Percentiles rank a stretch among this genome's conserved stretches.
phyloP scores from a whole-genome alignment of 2,113 vertebrate genomes.

The Dasypus novemcinctus region DNA sequence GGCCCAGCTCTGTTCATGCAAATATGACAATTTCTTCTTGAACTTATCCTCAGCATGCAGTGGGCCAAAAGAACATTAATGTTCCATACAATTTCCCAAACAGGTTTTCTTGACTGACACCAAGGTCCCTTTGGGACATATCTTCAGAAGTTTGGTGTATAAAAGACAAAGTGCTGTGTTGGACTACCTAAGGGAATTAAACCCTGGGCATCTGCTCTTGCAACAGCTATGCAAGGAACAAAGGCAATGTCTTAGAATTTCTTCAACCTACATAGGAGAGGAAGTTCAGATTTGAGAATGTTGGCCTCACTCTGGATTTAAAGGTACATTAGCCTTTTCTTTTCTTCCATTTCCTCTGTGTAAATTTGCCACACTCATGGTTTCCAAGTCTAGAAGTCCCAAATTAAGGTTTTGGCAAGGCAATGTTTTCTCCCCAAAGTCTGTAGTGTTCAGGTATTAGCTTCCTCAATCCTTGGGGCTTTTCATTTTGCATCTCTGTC shows the following conservation, averaged over 20 bases:
- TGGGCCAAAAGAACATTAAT: neutral
- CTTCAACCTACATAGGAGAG: neutral
- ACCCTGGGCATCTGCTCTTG: neutral
- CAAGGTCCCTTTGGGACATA: neutral
- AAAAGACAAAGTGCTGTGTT: neutral
- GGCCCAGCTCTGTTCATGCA: neutral
- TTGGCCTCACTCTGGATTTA: neutral
- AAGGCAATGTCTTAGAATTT: neutral
- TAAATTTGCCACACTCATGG: neutral
- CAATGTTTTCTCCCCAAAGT: no score
- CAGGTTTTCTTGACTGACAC: neutral
- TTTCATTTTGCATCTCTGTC: no score
- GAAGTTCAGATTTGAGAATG: neutral
- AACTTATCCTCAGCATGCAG: neutral
- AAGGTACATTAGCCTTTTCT: neutral
- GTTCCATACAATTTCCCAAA: neutral
- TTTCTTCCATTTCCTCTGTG: neutral
- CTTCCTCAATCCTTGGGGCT: no score
- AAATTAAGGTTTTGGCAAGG: no score
- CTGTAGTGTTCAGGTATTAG: no score
- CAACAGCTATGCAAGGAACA: neutral
- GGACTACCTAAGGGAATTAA: neutral
- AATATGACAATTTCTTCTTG: conserved; percentile 15
- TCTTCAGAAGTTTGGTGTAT: neutral
- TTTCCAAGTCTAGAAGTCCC: no score